These are phyloP conservation scores for Drosophila austrosaltans DNA, from an alignment of 2,888 invertebrate genomes.

Conservation along the genomic window DNA sequence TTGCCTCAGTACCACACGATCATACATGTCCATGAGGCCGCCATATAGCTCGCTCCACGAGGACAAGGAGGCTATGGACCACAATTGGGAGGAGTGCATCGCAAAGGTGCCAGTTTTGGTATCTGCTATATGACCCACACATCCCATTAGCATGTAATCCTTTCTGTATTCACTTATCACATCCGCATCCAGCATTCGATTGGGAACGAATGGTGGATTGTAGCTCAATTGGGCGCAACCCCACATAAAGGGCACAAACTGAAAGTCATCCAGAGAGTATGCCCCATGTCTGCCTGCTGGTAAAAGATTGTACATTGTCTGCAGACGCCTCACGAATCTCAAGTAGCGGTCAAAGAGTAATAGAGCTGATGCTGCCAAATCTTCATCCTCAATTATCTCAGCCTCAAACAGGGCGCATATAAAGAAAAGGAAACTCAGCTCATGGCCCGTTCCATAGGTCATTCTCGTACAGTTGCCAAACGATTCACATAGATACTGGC, in stretches of 20 bases:
- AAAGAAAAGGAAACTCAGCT: conserved; percentile 97
- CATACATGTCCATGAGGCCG: conserved; percentile 98
- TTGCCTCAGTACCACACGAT: conserved; percentile 96
- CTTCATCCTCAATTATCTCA: conserved; percentile 89
- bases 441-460: conserved; percentile 99
- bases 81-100: conserved; percentile 99
- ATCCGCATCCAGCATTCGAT: conserved; percentile 92
- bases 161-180: conserved; percentile 86
- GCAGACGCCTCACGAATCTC: conserved; percentile 91
- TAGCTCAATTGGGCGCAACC: conserved; percentile 97
- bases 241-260: conserved; percentile 99
- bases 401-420: conserved; percentile 96
- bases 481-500: conserved; percentile 93
- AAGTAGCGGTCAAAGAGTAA: conserved; percentile 88
- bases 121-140: conserved; percentile 94
- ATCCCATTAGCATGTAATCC: conserved; percentile 95
- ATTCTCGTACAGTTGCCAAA: conserved; percentile 98
- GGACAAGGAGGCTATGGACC: conserved; percentile 97
- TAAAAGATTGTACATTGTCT: conserved; percentile 96
- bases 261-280: conserved; percentile 99
- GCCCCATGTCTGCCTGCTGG: conserved; percentile 99
- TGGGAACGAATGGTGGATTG: conserved; percentile 91
- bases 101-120: conserved; percentile 97
- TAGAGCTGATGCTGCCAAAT: conserved; percentile 90
- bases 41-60: conserved; percentile 97